Percentiles rank a stretch among this genome's conserved stretches.
Conservation (phyloP, 2,888 invertebrate genomes). For the Rhagonycha lutea region DNA sequence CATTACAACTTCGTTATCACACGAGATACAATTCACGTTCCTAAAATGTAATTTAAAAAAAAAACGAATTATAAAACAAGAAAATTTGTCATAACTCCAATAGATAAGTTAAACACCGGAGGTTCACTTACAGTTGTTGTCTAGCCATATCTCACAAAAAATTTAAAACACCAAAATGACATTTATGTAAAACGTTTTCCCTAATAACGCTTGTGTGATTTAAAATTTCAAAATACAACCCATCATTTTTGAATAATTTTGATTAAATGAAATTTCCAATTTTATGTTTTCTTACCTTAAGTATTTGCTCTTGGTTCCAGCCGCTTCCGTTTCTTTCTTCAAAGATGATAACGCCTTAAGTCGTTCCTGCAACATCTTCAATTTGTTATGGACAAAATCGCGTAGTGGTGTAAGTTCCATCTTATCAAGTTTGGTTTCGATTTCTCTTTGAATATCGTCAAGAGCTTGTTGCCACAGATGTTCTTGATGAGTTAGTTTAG, state of each 20-base stretch:
- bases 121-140: too few relatives aligned
- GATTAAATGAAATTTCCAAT: too few relatives aligned
- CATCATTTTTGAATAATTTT: too few relatives aligned
- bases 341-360: slow-evolving; percentile 63
- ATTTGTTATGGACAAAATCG: slow-evolving; percentile 66
- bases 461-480: slow-evolving; percentile 67
- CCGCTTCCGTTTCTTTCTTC: slow-evolving; percentile 69
- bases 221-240: too few relatives aligned
- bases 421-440: slow-evolving; percentile 70
- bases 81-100: neutral
- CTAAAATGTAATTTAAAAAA: slow-evolving; percentile 48
- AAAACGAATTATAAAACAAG: neutral
- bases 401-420: slow-evolving; percentile 66
- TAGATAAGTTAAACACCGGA: neutral
- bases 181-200: neutral
- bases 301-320: slow-evolving; percentile 69
- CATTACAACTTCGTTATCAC: slow-evolving; percentile 77
- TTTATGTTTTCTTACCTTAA: slow-evolving; percentile 56
- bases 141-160: neutral
- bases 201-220: too few relatives aligned
- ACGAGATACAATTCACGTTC: slow-evolving; percentile 76
- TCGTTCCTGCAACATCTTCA: slow-evolving; percentile 65
- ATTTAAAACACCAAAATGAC: neutral
- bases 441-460: slow-evolving; percentile 68
- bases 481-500: slow-evolving; percentile 67